Conservation (phyloP, 2,888 invertebrate species). For the Arrhopalites spinosus region DNA sequence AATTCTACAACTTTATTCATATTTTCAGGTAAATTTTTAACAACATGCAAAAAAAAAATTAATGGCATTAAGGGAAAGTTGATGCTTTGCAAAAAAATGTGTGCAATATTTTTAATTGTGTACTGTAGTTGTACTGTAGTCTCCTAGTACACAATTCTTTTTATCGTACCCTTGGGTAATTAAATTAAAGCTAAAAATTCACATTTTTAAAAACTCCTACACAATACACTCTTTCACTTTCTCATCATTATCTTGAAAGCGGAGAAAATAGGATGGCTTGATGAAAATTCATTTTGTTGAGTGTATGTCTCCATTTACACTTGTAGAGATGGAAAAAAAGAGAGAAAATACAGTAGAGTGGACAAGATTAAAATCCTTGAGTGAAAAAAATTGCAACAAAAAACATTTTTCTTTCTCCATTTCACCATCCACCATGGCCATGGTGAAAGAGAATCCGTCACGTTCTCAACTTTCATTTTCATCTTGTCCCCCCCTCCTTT, state of each 20-base stretch:
- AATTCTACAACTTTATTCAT: background rate
- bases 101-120: background rate
- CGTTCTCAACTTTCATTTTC: slow-evolving; percentile 30
- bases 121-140: too few species aligned
- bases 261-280: background rate
- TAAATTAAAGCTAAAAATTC: background rate
- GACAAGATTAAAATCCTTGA: background rate
- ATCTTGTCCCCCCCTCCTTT: background rate
- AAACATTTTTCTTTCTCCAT: too few species aligned
- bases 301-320: too few species aligned
- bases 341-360: background rate
- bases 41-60: background rate
- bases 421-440: background rate
- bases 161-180: background rate
- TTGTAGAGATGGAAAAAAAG: background rate
- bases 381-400: too few species aligned
- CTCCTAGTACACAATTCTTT: too few species aligned
- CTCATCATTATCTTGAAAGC: background rate
- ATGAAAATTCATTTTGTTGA: too few species aligned
- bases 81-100: too few species aligned
- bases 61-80: too few species aligned
- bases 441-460: slow-evolving; percentile 37
- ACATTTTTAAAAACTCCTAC: too few species aligned
- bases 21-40: background rate
- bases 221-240: too few species aligned